Base-by-base conservation (phyloP, 2,888 invertebrate genomes). In the Tenthredo scrophulariae region DNA sequence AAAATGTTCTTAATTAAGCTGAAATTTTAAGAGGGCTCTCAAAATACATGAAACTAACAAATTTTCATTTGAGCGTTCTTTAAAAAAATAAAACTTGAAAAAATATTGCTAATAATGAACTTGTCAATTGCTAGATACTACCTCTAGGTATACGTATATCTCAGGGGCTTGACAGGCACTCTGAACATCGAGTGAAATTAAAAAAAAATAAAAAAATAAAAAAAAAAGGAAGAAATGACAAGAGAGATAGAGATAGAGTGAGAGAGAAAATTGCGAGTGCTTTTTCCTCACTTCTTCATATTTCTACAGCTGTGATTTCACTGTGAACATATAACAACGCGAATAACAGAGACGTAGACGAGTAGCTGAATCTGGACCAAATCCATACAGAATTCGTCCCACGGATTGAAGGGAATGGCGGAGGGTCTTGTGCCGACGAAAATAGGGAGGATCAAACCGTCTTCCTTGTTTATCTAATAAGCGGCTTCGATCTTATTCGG, bases 391-490 rank as follows among this genome's bases (percentile, higher is more conserved):
- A 33, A 67, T 67, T 67, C 33, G 67, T 67, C 33, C 67, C 67
- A 67, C 33, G 67, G 33, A 33, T 67, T 67, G 6, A 4, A 33
- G 33, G 26, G 5, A 67, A 67, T 26, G 13, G 65, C 13, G 65
- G 26, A 67, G 15, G 15, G 67, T 26, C 67, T 33, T 18, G 67
- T 33, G 29, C 18, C 18, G 33, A 26, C 7, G 67, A 29, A 67
- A 67, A 67, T 67, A 67, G 13, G 18, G 18, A 67, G 18, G 67
- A 29, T 67, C 72, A 18, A 74, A 74, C 22, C 6, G 43, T 74
- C 26, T 26, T 43, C 15, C 22, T 72, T 87, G 87, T 87, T 86
- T 86, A 86, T 87, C 86, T 86, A 86, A 87, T 86, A 84, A 85
- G 67, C 67, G 18, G 15, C 67, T 67, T 67, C 67, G 67, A 67